Evolutionary conservation across 2,888 invertebrate genomes (phyloP).

Genomic region (Villa cingulata): DNA sequence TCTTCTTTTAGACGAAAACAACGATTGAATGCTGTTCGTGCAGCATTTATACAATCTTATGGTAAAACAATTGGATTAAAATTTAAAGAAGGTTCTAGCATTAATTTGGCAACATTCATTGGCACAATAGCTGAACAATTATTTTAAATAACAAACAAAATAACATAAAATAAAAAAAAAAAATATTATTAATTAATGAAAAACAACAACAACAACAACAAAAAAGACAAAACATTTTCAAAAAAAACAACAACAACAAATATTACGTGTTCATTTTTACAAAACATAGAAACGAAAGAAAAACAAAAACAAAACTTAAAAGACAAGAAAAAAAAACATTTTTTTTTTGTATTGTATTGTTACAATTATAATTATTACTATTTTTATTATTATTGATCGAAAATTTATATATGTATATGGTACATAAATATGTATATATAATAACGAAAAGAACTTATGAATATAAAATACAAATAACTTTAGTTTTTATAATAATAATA

Average conservation of each 20-base stretch:
- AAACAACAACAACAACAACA: background rate
- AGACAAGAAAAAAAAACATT: background rate
- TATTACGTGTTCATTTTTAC: background rate
- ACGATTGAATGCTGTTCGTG: slow-evolving; percentile 27
- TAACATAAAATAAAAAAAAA: background rate
- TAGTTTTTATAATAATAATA: too few species aligned
- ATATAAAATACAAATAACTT: too few species aligned
- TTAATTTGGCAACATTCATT: slow-evolving; percentile 26
- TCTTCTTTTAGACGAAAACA: slow-evolving; percentile 24
- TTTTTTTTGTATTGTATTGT: too few species aligned
- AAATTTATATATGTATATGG: too few species aligned
- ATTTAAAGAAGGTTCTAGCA: slow-evolving; percentile 29
- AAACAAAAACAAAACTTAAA: background rate
- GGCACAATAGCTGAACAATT: slow-evolving; percentile 22
- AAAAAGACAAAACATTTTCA: background rate
- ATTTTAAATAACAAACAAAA: slow-evolving; percentile 15
- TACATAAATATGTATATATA: too few species aligned
- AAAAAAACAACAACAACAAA: background rate
- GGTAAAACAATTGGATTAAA: slow-evolving; percentile 29
- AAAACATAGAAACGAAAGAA: background rate
- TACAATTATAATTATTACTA: too few species aligned
- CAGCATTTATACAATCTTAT: slow-evolving; percentile 28
- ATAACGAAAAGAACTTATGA: too few species aligned
- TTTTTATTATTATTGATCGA: too few species aligned
- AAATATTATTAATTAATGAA: background rate